A percentile compares a stretch with the other conserved stretches of the same genome.
Evolutionary conservation across 2,888 invertebrate species (phyloP).

Genomic region (Plebejus melissa): DNA sequence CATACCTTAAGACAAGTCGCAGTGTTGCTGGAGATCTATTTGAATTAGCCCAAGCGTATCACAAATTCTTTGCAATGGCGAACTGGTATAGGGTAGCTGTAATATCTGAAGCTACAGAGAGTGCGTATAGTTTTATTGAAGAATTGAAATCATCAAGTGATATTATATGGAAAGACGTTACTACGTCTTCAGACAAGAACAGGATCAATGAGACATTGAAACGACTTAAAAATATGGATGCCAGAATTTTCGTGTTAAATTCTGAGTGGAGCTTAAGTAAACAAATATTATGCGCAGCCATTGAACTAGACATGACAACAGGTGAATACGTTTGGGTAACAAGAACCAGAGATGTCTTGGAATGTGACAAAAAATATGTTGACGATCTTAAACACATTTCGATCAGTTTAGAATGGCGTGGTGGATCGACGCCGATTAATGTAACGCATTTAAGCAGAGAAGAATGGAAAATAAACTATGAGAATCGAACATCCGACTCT

Average conservation of each 20-base stretch:
- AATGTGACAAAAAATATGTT: neutral
- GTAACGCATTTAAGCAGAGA: neutral
- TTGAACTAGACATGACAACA: slow-evolving; percentile 64
- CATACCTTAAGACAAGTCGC: slow-evolving; percentile 34
- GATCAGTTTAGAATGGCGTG: slow-evolving; percentile 12
- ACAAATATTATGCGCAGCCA: slow-evolving; percentile 83
- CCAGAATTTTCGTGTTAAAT: slow-evolving; percentile 89
- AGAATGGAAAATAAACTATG: neutral
- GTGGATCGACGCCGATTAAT: neutral
- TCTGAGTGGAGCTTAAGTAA: slow-evolving; percentile 81
- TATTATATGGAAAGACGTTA: slow-evolving; percentile 24
- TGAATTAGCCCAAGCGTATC: slow-evolving; percentile 38
- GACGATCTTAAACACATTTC: slow-evolving; percentile 1
- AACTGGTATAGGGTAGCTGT: slow-evolving; percentile 87
- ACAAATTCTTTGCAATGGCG: slow-evolving; percentile 36
- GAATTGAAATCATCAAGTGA: slow-evolving; percentile 26
- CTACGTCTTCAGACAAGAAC: slow-evolving; percentile 23
- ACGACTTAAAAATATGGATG: slow-evolving; percentile 53
- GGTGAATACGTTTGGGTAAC: slow-evolving; percentile 48
- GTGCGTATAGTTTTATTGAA: slow-evolving; percentile 35
- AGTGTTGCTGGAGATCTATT: slow-evolving; percentile 35
- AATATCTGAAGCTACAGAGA: slow-evolving; percentile 78
- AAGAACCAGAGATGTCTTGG: slow-evolving; percentile 40
- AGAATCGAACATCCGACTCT: neutral
- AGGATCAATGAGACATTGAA: slow-evolving; percentile 32